Conservation (phyloP, 1,140 invertebrate species). For the Hylaeus volcanicus region DNA sequence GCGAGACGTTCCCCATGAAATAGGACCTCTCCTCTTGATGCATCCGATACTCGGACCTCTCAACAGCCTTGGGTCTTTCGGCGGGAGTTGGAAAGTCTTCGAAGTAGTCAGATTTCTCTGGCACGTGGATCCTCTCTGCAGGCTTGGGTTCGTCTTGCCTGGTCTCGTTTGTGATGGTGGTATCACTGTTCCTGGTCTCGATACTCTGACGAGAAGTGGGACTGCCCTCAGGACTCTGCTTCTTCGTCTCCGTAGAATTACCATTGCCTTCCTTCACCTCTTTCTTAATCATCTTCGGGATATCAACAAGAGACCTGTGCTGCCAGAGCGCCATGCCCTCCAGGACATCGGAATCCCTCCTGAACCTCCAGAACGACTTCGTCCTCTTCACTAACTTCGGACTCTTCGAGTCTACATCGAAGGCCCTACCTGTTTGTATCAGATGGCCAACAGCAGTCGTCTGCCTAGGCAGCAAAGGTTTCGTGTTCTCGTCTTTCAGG, state of each 20-base stretch:
- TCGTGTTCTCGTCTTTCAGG: constrained; percentile 72
- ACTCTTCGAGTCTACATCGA: constrained; percentile 79
- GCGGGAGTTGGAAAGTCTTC: constrained; percentile 77
- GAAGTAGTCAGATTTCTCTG: constrained; percentile 74
- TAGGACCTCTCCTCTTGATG: constrained; percentile 78
- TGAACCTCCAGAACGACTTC: constrained; percentile 92
- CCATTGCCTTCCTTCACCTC: constrained; percentile 79
- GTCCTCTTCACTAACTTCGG: constrained; percentile 86
- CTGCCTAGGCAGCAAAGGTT: constrained; percentile 63
- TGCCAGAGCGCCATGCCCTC: constrained; percentile 93
- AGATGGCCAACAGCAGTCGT: constrained; percentile 74
- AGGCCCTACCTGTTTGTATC: constrained; percentile 72
- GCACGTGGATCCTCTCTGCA: constrained; percentile 75
- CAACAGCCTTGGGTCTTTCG: constrained; percentile 79
- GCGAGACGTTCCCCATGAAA: constrained; percentile 78
- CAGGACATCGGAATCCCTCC: constrained; percentile 85
- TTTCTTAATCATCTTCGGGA: constrained; percentile 82
- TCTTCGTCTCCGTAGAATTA: constrained; percentile 76
- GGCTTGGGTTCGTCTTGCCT: constrained; percentile 74
- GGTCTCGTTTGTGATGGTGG: constrained; percentile 75
- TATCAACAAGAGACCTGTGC: constrained; percentile 89
- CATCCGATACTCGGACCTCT: constrained; percentile 81
- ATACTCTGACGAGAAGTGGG: constrained; percentile 74
- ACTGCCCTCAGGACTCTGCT: constrained; percentile 75
- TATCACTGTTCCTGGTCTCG: constrained; percentile 74